A percentile compares a stretch with the other conserved stretches of the same genome.
These are phyloP conservation scores for Pseudochaenichthys georgianus DNA, from an alignment of 2,797 vertebrate genomes.

Conservation along the genomic window DNA sequence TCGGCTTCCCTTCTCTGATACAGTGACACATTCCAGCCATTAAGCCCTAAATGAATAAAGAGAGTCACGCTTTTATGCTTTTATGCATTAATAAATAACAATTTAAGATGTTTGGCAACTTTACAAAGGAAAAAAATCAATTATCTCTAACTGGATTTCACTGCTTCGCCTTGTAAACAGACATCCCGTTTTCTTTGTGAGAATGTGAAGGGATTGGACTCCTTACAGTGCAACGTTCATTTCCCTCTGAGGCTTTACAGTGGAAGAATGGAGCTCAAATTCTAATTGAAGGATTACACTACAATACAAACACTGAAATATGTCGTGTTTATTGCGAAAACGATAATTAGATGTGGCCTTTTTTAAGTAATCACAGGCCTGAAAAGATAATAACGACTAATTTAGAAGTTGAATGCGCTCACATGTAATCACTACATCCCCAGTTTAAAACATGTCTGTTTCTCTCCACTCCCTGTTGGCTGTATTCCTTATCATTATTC, in stretches of 20 bases:
- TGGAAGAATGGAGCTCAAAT: slow-evolving; percentile 19
- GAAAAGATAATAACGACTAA: neutral
- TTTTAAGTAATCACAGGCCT: neutral
- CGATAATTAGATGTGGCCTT: neutral
- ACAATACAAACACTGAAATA: neutral
- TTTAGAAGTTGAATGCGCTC: neutral
- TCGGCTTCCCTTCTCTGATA: neutral
- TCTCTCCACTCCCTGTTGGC: no score
- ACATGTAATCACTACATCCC: neutral
- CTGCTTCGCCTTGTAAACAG: neutral
- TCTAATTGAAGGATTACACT: slow-evolving; percentile 24
- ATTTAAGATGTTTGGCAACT: neutral
- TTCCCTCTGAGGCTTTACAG: slow-evolving; percentile 9
- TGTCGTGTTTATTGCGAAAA: slow-evolving; percentile 3
- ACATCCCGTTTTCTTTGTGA: neutral
- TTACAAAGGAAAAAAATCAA: neutral
- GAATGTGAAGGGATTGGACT: slow-evolving; percentile 1
- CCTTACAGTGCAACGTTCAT: slow-evolving; percentile 47
- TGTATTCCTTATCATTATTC: neutral
- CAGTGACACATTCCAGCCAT: neutral
- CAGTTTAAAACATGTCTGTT: no score
- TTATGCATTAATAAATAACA: slow-evolving; percentile 9
- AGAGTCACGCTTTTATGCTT: neutral
- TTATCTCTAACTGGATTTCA: neutral
- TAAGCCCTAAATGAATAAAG: neutral